Evolutionary conservation across 2,113 vertebrate species (phyloP).

Genomic region (Mesoclemmys tuberculata): DNA sequence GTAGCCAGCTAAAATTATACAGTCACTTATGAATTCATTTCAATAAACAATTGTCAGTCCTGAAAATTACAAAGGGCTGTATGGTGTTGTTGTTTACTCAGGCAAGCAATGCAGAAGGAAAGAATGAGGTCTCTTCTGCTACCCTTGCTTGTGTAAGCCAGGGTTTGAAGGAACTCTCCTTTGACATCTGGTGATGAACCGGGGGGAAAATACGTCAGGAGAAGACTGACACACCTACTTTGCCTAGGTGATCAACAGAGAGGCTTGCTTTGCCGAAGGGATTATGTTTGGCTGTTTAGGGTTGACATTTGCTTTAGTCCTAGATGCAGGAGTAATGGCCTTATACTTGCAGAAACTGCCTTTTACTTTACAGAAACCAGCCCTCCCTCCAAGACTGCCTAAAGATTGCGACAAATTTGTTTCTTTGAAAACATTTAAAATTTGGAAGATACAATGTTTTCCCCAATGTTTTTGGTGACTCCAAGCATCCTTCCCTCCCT

Average conservation of each 20-base stretch:
- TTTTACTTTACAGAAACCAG: too few species aligned
- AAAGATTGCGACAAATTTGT: too few species aligned
- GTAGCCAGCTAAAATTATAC: slow-evolving; percentile 15
- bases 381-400: too few species aligned
- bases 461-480: too few species aligned
- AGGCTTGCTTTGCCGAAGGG: background rate
- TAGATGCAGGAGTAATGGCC: background rate
- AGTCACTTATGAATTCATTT: background rate
- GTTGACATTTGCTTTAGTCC: background rate
- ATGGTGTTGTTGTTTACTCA: background rate
- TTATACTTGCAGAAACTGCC: too few species aligned
- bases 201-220: background rate
- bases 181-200: background rate
- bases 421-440: too few species aligned
- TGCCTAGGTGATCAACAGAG: background rate
- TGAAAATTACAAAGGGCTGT: background rate
- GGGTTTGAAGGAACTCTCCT: background rate
- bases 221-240: background rate
- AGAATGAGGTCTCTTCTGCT: background rate
- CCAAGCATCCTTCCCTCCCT: too few species aligned
- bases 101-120: background rate
- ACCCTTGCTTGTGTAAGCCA: background rate
- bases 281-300: background rate
- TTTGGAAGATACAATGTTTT: too few species aligned
- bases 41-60: background rate